Conservation (phyloP, 2,797 vertebrate species). For the Schizopygopsis pylzovi region DNA sequence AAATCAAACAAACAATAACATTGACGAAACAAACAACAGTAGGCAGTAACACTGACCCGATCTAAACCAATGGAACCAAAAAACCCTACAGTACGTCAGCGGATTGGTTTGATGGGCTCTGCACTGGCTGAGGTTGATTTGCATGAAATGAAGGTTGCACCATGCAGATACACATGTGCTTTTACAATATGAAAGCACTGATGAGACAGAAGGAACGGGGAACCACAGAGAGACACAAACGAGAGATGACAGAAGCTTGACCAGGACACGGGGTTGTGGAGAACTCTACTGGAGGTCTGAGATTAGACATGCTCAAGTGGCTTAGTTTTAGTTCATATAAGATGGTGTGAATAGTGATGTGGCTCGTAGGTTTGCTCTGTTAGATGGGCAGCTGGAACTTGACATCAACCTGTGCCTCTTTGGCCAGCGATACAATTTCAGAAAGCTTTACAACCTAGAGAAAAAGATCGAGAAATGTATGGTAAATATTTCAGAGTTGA, state of each 20-base stretch:
- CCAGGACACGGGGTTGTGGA: conserved; percentile 16
- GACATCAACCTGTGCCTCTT: conserved; percentile 96
- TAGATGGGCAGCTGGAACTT: conserved; percentile 98
- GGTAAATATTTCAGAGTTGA: background rate
- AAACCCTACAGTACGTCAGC: conserved; percentile 15
- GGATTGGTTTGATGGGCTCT: conserved; percentile 13
- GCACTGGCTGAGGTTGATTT: background rate
- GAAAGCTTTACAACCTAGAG: conserved; percentile 95
- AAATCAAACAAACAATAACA: conserved; percentile 19
- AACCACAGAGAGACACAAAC: conserved; percentile 20
- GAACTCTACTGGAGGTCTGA: conserved; percentile 35
- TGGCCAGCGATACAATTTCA: conserved; percentile 94
- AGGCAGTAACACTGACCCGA: conserved; percentile 44
- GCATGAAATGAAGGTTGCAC: background rate
- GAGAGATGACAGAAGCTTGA: conserved; percentile 9
- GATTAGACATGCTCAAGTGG: conserved; percentile 46
- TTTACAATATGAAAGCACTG: conserved; percentile 45
- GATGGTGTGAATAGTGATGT: conserved; percentile 8
- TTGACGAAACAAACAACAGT: conserved; percentile 26
- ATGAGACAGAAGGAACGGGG: background rate
- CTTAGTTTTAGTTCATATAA: conserved; percentile 7
- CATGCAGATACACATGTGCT: conserved; percentile 26
- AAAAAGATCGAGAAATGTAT: conserved; percentile 16
- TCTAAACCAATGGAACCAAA: conserved; percentile 31
- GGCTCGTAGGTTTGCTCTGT: conserved; percentile 54